Base-by-base conservation (phyloP, 2,888 invertebrate genomes). In the Calephelis perditalis region DNA sequence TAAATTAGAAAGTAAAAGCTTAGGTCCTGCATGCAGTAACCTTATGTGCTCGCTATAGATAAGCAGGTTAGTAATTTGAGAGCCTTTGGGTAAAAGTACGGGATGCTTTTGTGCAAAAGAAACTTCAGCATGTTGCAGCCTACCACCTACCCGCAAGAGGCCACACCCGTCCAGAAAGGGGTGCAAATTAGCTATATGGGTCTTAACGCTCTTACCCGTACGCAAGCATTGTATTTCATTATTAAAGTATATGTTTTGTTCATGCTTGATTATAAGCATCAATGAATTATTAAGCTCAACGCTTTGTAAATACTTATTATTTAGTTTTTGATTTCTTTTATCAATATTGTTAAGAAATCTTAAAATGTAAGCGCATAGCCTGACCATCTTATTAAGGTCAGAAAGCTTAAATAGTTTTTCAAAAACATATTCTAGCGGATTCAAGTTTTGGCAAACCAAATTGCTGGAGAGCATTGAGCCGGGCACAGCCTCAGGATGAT, bases 131-230 rank as follows among this genome's bases (percentile, higher is more conserved):
- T 70, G 58, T 8, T 67, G 52, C 7, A 70, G 26, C 15, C 68
- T 54, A 4, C 70, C 68, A 35, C 68, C 67, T 11, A 69, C 67
- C 36, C 68, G 52, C 0, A 70, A 3, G 8, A 69, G 2, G 7
- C 60, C 64, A 2, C 58, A 11, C 0, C 37, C 35, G 56, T 68
- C 67, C 5, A 70, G 9, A 59, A 70, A 70, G 2, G 69, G 70
- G 58, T 60, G 26, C 11, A 69, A 46, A 10, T 62, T 65, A 26
- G 69, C 15, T 6, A 45, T 35, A 12, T 62, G 64, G 56, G 62
- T 62, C 0, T 60, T 54, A 43, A 49, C 12, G 7, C 49, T 45
- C 7, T 61, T 46, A 15, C 55, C 35, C 8, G 3, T 0, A 68
- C 56, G n/a, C n/a, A n/a, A n/a, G n/a, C n/a, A n/a, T n/a, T n/a